These are phyloP conservation scores for Poeciliopsis infans DNA, from an alignment of 2,797 vertebrate species.

Conservation along the genomic window DNA sequence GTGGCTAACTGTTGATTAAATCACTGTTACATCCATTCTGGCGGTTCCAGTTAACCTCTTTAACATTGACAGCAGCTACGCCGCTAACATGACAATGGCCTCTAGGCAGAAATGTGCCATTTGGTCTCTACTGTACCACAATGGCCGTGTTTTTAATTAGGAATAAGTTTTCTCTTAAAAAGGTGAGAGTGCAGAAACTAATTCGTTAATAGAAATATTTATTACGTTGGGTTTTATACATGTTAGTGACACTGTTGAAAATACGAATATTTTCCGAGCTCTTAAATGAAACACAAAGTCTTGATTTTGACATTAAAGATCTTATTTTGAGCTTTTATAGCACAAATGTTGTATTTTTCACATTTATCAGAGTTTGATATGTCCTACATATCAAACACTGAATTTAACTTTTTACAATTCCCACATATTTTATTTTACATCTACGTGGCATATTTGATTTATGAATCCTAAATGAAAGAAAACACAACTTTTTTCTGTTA, in stretches of 20 bases:
- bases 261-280: neutral
- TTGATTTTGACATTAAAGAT: neutral
- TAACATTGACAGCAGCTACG: constrained; percentile 61
- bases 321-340: neutral
- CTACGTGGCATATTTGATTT: neutral
- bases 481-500: neutral
- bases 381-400: neutral
- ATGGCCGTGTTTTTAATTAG: neutral
- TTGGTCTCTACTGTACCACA: constrained; percentile 3
- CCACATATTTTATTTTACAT: neutral
- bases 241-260: neutral
- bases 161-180: neutral
- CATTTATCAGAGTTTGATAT: neutral
- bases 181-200: neutral
- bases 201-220: neutral
- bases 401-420: neutral
- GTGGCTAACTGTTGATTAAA: constrained; percentile 74
- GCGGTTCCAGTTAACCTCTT: constrained; percentile 70
- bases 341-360: neutral
- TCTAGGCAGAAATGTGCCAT: constrained; percentile 33
- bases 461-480: neutral
- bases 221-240: neutral
- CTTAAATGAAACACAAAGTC: neutral
- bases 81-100: constrained; percentile 51
- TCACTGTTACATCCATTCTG: constrained; percentile 58